Conservation (phyloP, 2,888 invertebrate species). For the Syrista parreyssii region DNA sequence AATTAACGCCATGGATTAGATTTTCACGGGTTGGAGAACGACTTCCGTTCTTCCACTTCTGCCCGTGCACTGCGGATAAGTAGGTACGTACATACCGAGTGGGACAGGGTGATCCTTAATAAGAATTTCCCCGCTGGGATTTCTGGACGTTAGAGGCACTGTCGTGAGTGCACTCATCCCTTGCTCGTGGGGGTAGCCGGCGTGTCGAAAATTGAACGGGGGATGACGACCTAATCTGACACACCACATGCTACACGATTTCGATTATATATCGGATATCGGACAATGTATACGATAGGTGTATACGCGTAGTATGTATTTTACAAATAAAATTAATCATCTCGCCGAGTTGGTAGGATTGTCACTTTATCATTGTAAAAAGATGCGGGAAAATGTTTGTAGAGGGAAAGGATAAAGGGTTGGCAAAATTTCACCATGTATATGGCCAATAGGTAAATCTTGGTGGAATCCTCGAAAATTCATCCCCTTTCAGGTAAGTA, state of each 20-base stretch:
- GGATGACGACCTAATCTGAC: neutral
- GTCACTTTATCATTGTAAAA: neutral
- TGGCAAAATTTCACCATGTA: neutral
- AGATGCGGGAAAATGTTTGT: neutral
- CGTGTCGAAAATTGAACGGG: neutral
- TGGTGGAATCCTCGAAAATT: neutral
- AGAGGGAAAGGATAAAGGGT: neutral
- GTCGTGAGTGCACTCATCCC: neutral
- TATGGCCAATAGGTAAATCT: neutral
- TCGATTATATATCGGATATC: neutral
- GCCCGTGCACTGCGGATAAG: neutral
- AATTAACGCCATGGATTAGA: neutral
- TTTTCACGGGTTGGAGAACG: slow-evolving; percentile 3
- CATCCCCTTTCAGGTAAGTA: neutral
- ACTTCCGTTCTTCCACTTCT: neutral
- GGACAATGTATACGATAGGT: neutral
- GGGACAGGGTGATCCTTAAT: neutral
- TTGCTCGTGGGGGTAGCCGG: neutral
- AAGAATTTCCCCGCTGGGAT: neutral
- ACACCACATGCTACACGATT: neutral
- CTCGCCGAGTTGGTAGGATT: neutral
- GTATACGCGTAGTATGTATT: neutral
- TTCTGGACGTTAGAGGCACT: neutral
- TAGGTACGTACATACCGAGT: neutral
- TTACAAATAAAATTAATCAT: neutral